Base-by-base conservation (phyloP, 2,888 invertebrate genomes). In the Tetramorium bicarinatum region DNA sequence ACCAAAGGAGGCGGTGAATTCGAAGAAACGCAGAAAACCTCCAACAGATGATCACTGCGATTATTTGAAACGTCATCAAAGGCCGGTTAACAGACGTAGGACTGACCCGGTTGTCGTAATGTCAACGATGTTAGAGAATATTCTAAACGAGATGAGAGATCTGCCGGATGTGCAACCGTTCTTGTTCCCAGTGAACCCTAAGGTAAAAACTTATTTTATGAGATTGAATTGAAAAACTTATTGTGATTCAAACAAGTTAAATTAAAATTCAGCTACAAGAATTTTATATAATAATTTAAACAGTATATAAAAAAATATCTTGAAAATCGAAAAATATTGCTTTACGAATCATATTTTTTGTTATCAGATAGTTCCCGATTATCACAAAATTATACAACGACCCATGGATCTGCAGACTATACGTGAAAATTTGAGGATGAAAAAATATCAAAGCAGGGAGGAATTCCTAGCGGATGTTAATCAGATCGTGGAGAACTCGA, bases 361-460 rank as follows among this genome's bases (percentile, higher is more conserved):
- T 66, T n/a, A 59, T 80, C 93, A 97, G 97, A 95, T 97, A 91
- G 99, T 99, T 9, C 97, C 98, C 0, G 99, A 99, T 95, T 99
- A 99, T 95, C 97, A 99, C 94, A 97, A 97, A 88, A 98, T 99
- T 82, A 97, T 99, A 34, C 97, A 97, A 64, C 96, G 98, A 82
- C 99, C 99, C 0, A 99, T 99, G 98, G 99, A 99, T 94, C 95
- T 99, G 76, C 99, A 99, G 95, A 98, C 98, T 0, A 99, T 99
- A 91, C 96, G 99, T 59, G 99, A 99, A 91, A 98, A 98, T 94
- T 95, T 98, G 25, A 95, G 98, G 0, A 97, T 98, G 93, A 98
- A 98, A 91, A 97, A 97, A 91, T 99, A 99, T 94, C 98, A 98
- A 93, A 98, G 98, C 89, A 96, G 99, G n/a, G 99, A 99, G 94